Evolutionary conservation across 2,797 vertebrate species (phyloP), one percentile per base, ranked within the genome.

Genomic region (Nasua narica): DNA sequence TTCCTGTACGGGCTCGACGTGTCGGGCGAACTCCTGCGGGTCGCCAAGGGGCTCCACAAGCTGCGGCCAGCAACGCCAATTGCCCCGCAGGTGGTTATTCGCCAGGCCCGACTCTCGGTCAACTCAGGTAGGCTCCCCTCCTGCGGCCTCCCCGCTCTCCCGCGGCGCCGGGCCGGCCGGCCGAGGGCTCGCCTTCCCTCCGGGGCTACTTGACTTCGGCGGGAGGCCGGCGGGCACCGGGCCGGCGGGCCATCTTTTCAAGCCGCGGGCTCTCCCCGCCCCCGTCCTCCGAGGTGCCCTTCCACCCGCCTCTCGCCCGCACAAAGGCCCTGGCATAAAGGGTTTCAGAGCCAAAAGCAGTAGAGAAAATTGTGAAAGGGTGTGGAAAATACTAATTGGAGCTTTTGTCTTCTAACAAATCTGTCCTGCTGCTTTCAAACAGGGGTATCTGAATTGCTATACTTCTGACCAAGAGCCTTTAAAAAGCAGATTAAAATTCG

Each of bases 81-180:
- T 46, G 99, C 99, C 25, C 99, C 99, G 0, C 99, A 99, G 98
- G 96, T 99, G 98, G 98, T 99, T 94, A 99, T 99, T 97, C 99
- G 99, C 84, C 99, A 99, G 96, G 99, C 99, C 79, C 99, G 99
- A 23, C 97, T 99, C 52, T 99, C 99, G 0, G 97, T 99, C 67
- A 99, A 99, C 98, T 94, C 99, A 94, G 99, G 99, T 99, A 98
- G 94, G 97, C 27, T 2, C 32, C 40, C 23, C 77, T 50, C 56
- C 40, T 2, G 40, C 48, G 8, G 32, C 32, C 58, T 35, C 6
- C 54, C 48, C 4, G 21, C 35, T 0, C 58, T 32, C 27, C 16
- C 27, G 16, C 3, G 7, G 52, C 32, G 37, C 84, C 2, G 21
- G 40, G 32, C 4, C 23, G 43, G 13, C 0, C 7, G 70, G 94